Conservation (phyloP, 2,888 invertebrate species). For the Myathropa florea region DNA sequence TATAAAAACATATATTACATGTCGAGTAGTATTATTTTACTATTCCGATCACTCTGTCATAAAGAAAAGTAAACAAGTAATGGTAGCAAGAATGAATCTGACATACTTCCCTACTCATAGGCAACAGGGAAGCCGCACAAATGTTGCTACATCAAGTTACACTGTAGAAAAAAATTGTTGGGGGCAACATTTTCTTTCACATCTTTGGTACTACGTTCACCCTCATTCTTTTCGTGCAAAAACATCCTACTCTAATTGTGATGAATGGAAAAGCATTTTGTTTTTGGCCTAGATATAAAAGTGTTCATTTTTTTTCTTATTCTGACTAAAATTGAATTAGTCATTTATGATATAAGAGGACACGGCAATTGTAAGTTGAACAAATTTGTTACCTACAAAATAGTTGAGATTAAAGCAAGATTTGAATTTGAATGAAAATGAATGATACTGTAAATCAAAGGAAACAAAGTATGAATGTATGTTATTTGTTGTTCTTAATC, state of each 20-base stretch:
- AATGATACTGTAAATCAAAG: too few relatives aligned
- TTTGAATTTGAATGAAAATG: neutral
- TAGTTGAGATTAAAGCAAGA: neutral
- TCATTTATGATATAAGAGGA: neutral
- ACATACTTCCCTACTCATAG: constrained; percentile 43
- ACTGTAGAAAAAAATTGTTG: constrained; percentile 26
- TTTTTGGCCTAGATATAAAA: constrained; percentile 40
- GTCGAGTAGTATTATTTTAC: constrained; percentile 25
- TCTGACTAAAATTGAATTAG: constrained; percentile 33
- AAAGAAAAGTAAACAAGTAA: constrained; percentile 2
- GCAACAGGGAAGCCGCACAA: constrained; percentile 40
- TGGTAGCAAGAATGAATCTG: constrained; percentile 39
- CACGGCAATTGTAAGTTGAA: constrained; percentile 8
- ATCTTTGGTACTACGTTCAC: constrained; percentile 25
- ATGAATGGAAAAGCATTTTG: constrained; percentile 14
- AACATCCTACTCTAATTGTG: neutral
- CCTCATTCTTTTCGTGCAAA: constrained; percentile 2
- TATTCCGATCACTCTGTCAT: constrained; percentile 13
- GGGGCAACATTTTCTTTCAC: constrained; percentile 37
- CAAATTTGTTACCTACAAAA: neutral
- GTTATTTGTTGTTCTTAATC: too few relatives aligned
- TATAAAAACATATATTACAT: neutral
- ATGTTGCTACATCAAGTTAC: constrained; percentile 50
- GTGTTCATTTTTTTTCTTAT: neutral
- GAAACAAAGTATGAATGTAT: too few relatives aligned